Percentiles rank a stretch among this genome's conserved stretches.
Evolutionary conservation across 2,888 invertebrate species (phyloP).

Genomic region (Amphipoea lucens): DNA sequence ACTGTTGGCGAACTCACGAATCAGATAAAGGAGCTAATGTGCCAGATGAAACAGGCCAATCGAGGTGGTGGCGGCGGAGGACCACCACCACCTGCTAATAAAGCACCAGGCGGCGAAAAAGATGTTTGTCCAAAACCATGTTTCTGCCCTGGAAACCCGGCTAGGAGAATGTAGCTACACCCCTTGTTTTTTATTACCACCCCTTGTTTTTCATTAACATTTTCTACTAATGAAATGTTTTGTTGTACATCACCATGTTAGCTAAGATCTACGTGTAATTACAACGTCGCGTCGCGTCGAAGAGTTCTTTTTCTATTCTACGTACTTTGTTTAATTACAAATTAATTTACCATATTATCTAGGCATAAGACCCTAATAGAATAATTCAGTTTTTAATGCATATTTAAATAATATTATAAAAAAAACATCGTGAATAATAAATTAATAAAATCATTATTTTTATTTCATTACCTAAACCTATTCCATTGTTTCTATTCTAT

Average conservation of each 20-base stretch:
- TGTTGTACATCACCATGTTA: constrained; percentile 26
- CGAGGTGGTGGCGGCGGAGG: background rate
- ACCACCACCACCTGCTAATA: too few relatives aligned
- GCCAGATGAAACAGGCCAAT: constrained; percentile 66
- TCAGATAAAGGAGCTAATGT: constrained; percentile 73
- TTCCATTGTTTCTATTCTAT: too few relatives aligned
- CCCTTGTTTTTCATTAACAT: background rate
- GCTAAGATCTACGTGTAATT: constrained; percentile 12
- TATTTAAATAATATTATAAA: background rate
- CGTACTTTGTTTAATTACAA: background rate
- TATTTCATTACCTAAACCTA: background rate
- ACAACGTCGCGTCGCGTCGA: constrained; percentile 2
- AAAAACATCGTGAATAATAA: constrained; percentile 13
- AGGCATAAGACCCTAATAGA: background rate
- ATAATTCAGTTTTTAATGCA: constrained; percentile 18
- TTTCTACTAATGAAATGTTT: constrained; percentile 18
- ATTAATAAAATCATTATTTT: constrained; percentile 24
- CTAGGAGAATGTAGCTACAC: constrained; percentile 17
- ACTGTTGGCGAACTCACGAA: constrained; percentile 73
- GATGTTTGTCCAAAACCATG: constrained; percentile 75
- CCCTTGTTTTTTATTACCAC: background rate
- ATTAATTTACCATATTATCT: background rate
- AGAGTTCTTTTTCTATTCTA: constrained; percentile 13
- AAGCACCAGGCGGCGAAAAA: constrained; percentile 48
- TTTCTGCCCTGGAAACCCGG: constrained; percentile 77